phyloP scores from a whole-genome alignment of 2,888 invertebrate species.

The Mimachlamys varia region DNA sequence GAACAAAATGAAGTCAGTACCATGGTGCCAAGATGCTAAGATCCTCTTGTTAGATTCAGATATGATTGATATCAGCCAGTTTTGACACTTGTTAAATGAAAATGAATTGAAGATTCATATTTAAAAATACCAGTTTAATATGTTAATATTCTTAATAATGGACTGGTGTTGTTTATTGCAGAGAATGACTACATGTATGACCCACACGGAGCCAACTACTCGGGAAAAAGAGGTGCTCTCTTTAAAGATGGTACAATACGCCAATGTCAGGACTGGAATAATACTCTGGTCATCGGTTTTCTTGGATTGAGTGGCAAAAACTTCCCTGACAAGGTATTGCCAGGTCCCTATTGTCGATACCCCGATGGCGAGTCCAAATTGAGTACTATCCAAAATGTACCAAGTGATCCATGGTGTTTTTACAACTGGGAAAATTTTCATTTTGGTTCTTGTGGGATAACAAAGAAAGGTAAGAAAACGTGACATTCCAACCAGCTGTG shows the following conservation, averaged over 20 bases:
- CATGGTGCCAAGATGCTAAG: too few relatives aligned
- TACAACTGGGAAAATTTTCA: slow-evolving; percentile 3
- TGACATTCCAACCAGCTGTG: too few relatives aligned
- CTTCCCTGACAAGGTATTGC: slow-evolving; percentile 57
- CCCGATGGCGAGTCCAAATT: slow-evolving; percentile 43
- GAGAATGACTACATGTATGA: slow-evolving; percentile 44
- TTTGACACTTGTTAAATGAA: too few relatives aligned
- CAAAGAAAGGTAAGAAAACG: slow-evolving; percentile 43
- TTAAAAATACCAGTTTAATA: too few relatives aligned
- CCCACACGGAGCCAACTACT: slow-evolving; percentile 39
- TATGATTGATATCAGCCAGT: too few relatives aligned
- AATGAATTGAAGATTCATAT: too few relatives aligned
- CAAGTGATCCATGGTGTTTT: slow-evolving; percentile 57
- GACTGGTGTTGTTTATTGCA: neutral
- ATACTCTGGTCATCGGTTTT: neutral
- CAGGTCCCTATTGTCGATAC: slow-evolving; percentile 62
- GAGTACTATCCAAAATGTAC: slow-evolving; percentile 23
- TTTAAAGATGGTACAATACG: neutral
- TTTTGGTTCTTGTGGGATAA: slow-evolving; percentile 48
- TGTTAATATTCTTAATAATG: too few relatives aligned
- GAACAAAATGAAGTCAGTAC: too few relatives aligned
- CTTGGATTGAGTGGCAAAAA: slow-evolving; percentile 32
- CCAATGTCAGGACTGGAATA: slow-evolving; percentile 42
- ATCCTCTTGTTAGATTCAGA: too few relatives aligned
- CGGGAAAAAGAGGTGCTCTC: slow-evolving; percentile 19